Percentiles rank a stretch among this genome's conserved stretches.
Conservation (phyloP, 2,113 vertebrate genomes). For the Ranitomeya imitator region DNA sequence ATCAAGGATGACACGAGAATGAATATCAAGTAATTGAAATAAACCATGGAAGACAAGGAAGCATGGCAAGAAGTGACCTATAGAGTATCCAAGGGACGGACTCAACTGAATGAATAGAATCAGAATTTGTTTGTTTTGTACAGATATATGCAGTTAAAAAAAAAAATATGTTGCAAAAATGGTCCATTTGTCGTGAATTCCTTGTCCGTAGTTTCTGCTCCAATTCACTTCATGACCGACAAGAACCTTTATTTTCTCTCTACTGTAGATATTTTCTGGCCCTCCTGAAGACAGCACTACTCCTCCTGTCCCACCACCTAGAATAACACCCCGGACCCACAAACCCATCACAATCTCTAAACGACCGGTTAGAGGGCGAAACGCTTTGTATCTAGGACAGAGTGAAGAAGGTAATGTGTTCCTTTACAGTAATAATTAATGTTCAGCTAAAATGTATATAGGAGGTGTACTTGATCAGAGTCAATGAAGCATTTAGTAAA, state of each 20-base stretch:
- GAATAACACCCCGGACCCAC: constrained; percentile 84
- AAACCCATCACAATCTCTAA: constrained; percentile 98
- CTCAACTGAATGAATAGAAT: too few species aligned
- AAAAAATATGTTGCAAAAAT: background rate
- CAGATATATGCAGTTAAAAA: background rate
- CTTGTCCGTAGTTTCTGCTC: background rate
- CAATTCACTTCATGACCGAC: background rate
- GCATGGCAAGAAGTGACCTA: too few species aligned
- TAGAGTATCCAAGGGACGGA: too few species aligned
- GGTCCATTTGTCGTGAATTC: background rate
- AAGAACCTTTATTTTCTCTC: background rate
- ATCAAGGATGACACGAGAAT: too few species aligned
- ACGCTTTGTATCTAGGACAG: constrained; percentile 71
- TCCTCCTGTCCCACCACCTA: constrained; percentile 87
- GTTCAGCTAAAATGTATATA: too few species aligned
- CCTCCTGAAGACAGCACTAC: constrained; percentile 82
- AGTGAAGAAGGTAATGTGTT: constrained; percentile 76
- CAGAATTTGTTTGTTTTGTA: background rate
- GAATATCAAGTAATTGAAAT: too few species aligned
- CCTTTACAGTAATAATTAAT: background rate
- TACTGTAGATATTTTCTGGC: constrained; percentile 84
- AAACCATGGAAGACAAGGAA: too few species aligned
- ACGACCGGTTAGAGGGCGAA: constrained; percentile 80
- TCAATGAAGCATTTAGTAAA: background rate
- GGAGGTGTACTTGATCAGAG: background rate